Evolutionary conservation across 1,140 invertebrate genomes (phyloP), one percentile per base, ranked within the genome.

Genomic region (Globodera rostochiensis): DNA sequence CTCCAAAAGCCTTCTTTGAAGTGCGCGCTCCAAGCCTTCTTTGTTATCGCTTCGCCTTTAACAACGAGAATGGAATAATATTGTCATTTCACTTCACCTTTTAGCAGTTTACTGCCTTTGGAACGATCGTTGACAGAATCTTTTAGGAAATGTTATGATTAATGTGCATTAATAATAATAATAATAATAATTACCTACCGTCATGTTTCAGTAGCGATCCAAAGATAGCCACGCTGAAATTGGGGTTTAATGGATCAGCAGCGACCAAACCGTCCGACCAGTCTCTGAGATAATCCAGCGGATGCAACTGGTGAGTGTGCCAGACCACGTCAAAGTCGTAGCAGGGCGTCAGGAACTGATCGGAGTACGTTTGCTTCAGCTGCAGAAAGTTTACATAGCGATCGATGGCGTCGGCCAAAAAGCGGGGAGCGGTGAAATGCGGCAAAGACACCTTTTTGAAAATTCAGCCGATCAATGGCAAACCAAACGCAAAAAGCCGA

Each of bases 251-350:
- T 15, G 11, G 36, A 4, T 77, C 11, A 69, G 9, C 60, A n/a
- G 3, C 45, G 6, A 36, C n/a, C 7, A 15, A 45, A 45, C 46
- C 76, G 45, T 45, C 67, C 57, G 60, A 50, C 77, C 60, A 79
- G 25, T 76, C 77, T 25, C 77, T 64, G 70, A 45, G 49, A 50
- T 74, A 80, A 21, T 80, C 73, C 45, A 60, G 21, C 25, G 79
- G 79, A 13, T 80, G 73, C 57, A 83, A 83, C 67, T 92, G 91
- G 85, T 92, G 91, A 19, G 90, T 88, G 81, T 92, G 91, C 91
- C 91, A 92, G 46, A 91, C 88, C 36, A 92, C 78, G 82, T 92
- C 91, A 83, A 90, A 91, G 81, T 91, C 91, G 78, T 92, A 92
- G 84, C 91, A 92, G 0, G 91, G 91, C 3, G 91, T 91, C 19